phyloP scores from a whole-genome alignment of 2,113 vertebrate genomes.

The Sinocyclocheilus rhinocerous region DNA sequence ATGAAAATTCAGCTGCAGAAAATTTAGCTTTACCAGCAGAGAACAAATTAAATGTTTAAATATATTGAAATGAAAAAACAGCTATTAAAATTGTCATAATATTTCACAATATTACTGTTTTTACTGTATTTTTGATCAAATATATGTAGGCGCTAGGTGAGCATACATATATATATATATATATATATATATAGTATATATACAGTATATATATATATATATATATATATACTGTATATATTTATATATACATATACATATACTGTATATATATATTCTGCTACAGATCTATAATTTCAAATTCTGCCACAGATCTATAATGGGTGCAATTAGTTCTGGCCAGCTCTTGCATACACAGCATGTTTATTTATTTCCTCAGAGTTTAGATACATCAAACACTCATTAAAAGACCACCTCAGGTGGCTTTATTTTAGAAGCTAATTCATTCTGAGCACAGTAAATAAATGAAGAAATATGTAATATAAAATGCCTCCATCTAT shows the following conservation, averaged over 20 bases:
- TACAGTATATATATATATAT: background rate
- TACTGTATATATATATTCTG: background rate
- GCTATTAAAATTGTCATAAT: background rate
- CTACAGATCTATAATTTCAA: background rate
- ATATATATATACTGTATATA: background rate
- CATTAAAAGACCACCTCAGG: slow-evolving; percentile 19
- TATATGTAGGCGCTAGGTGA: no score
- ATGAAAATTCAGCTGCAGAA: no score
- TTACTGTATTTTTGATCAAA: no score
- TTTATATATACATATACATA: no score
- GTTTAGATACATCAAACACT: slow-evolving; percentile 13
- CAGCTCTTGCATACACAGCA: background rate
- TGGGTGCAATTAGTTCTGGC: slow-evolving; percentile 1
- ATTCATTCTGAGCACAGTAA: background rate
- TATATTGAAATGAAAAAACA: no score
- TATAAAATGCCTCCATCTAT: slow-evolving; percentile 6
- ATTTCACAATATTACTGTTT: background rate
- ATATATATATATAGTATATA: background rate
- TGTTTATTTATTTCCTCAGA: slow-evolving; percentile 10
- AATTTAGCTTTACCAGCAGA: no score
- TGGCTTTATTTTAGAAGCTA: background rate
- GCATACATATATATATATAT: background rate
- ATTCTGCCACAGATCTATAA: background rate
- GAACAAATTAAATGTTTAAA: no score
- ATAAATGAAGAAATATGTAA: slow-evolving; percentile 4